Percentiles rank a stretch among this genome's conserved stretches.
These are phyloP conservation scores for Harpagifer antarcticus DNA, from an alignment of 2,797 vertebrate genomes.

Conservation along the genomic window DNA sequence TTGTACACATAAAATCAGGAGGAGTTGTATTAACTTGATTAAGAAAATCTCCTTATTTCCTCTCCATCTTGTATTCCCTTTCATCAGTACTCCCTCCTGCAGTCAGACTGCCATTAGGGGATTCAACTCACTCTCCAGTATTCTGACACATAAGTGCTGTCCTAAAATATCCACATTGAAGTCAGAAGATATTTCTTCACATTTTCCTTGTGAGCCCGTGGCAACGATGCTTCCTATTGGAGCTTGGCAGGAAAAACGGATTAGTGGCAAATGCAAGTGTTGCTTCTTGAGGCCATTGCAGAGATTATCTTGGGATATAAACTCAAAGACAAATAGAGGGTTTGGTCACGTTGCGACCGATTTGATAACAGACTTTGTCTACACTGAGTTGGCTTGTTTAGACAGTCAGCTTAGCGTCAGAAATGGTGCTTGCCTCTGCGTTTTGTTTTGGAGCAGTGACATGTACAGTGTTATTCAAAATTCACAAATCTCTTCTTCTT, in stretches of 20 bases:
- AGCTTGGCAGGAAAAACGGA: conserved; percentile 46
- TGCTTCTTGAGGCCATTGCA: conserved; percentile 47
- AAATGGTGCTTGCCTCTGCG: conserved; percentile 14
- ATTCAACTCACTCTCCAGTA: conserved; percentile 42
- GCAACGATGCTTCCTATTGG: conserved; percentile 40
- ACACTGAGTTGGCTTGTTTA: conserved; percentile 37
- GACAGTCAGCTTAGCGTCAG: conserved; percentile 43
- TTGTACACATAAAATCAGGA: conserved; percentile 10
- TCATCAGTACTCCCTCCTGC: conserved; percentile 39
- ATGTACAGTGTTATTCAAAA: conserved; percentile 12
- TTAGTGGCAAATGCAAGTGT: conserved; percentile 58
- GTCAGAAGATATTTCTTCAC: conserved; percentile 42
- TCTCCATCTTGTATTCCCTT: conserved; percentile 27
- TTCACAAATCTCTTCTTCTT: conserved; percentile 19
- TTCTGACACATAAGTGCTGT: conserved; percentile 47
- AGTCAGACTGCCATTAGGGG: conserved; percentile 38
- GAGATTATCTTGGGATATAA: conserved; percentile 61
- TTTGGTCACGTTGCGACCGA: conserved; percentile 40
- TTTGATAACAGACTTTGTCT: conserved; percentile 44
- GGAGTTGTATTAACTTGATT: not conserved
- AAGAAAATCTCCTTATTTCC: conserved; percentile 29
- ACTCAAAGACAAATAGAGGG: conserved; percentile 56
- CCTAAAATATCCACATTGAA: conserved; percentile 64
- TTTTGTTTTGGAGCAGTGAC: conserved; percentile 8
- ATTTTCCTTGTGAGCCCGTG: conserved; percentile 45